Conservation (phyloP, 2,888 invertebrate species). For the Blastobasis adustella region DNA sequence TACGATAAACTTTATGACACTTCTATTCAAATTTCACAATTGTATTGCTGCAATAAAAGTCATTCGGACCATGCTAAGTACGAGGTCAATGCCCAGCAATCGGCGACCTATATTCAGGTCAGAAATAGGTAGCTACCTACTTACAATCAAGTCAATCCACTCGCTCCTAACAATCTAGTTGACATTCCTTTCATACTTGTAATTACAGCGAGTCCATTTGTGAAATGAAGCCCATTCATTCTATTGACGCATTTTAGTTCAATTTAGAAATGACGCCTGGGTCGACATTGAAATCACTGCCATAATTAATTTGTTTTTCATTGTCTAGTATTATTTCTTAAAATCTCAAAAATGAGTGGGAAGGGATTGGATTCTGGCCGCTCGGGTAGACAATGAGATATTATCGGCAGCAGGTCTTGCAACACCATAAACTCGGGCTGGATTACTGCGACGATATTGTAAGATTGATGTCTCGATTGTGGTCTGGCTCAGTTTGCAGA, state of each 20-base stretch:
- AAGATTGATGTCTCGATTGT: conserved; percentile 9
- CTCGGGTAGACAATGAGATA: too few species aligned
- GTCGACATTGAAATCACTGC: too few species aligned
- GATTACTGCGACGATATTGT: background rate
- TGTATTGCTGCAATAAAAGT: too few species aligned
- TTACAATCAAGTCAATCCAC: conserved; percentile 52
- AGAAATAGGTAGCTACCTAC: conserved; percentile 45
- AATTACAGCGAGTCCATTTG: conserved; percentile 20
- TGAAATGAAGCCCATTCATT: conserved; percentile 22
- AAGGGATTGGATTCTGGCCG: too few species aligned
- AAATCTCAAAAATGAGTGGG: too few species aligned
- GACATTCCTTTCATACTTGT: conserved; percentile 36
- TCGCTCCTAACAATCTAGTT: conserved; percentile 45
- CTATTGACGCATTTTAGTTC: background rate
- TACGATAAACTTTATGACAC: too few species aligned
- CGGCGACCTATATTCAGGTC: conserved; percentile 59
- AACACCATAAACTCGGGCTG: too few species aligned
- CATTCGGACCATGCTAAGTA: background rate
- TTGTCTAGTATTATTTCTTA: too few species aligned
- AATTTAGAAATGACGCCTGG: too few species aligned
- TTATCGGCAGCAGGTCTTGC: too few species aligned
- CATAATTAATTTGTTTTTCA: too few species aligned
- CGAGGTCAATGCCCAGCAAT: conserved; percentile 7
- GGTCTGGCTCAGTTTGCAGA: conserved; percentile 26
- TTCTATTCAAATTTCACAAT: too few species aligned